These are phyloP conservation scores for Pristis pectinata DNA, from an alignment of 2,797 vertebrate genomes.

Conservation along the genomic window DNA sequence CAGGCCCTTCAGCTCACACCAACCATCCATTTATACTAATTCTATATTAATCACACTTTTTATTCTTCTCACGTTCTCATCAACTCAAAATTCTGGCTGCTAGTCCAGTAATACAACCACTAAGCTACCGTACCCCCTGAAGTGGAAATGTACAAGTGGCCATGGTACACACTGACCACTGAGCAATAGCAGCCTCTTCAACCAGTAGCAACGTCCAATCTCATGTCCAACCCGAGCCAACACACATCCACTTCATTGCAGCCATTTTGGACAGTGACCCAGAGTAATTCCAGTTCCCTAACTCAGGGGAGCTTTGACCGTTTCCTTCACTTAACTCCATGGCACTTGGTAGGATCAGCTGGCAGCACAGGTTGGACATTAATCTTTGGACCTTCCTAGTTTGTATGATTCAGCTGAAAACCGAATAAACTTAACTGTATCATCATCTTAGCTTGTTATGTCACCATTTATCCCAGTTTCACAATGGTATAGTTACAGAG, in stretches of 20 bases:
- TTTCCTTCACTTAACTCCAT: neutral
- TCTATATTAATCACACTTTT: too few species aligned
- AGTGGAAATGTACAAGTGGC: neutral
- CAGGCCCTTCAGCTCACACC: too few species aligned
- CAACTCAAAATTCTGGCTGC: too few species aligned
- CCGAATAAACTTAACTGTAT: neutral
- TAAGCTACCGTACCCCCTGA: too few species aligned
- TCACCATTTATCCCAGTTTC: neutral
- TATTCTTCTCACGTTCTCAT: too few species aligned
- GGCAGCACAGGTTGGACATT: neutral
- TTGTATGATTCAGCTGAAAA: neutral
- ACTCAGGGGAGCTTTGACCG: neutral
- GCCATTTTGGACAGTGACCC: neutral
- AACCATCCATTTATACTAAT: too few species aligned
- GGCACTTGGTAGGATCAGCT: neutral
- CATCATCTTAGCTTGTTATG: neutral
- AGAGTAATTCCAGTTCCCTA: neutral
- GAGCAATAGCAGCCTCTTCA: neutral
- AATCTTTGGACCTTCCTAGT: neutral
- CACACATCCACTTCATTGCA: neutral
- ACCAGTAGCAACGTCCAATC: neutral
- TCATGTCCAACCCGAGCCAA: neutral
- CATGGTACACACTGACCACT: neutral
- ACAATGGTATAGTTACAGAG: neutral
- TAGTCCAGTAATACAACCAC: too few species aligned